phyloP scores from a whole-genome alignment of 2,113 vertebrate genomes.

The Rhinichthys klamathensis region DNA sequence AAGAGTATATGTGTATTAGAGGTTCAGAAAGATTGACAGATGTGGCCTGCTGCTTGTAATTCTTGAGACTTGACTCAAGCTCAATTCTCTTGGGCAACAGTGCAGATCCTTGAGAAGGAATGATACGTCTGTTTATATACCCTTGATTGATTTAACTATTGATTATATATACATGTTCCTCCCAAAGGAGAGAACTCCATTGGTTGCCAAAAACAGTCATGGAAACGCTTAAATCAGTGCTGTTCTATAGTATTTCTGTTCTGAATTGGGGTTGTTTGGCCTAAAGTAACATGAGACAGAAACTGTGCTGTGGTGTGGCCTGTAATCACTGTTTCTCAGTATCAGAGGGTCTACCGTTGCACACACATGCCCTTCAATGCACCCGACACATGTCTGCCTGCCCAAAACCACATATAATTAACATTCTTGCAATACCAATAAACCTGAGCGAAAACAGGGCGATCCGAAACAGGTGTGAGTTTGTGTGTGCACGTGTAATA shows the following conservation, averaged over 20 bases:
- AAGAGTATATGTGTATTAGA: not conserved
- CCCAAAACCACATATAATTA: constrained; percentile 76
- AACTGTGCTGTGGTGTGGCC: constrained; percentile 53
- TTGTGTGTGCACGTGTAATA: constrained; percentile 34
- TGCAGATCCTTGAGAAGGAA: not conserved
- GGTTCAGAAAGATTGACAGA: not conserved
- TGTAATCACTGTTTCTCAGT: constrained; percentile 66
- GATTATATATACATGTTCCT: constrained; percentile 2
- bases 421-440: constrained; percentile 76
- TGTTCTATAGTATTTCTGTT: not conserved
- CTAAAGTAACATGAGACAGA: constrained; percentile 29
- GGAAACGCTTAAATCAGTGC: not conserved
- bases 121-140: not conserved
- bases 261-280: constrained; percentile 6
- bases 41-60: constrained; percentile 3
- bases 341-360: constrained; percentile 47
- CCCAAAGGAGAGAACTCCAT: no score
- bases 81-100: not conserved
- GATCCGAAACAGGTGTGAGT: constrained; percentile 76
- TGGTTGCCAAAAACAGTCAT: constrained; percentile 15
- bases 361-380: constrained; percentile 58
- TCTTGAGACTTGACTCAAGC: not conserved
- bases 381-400: constrained; percentile 60
- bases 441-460: constrained; percentile 72
- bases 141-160: constrained; percentile 21